Percentiles rank a stretch among this genome's conserved stretches.
Conservation (phyloP, 2,113 vertebrate species). For the Chloropsis hardwickii region DNA sequence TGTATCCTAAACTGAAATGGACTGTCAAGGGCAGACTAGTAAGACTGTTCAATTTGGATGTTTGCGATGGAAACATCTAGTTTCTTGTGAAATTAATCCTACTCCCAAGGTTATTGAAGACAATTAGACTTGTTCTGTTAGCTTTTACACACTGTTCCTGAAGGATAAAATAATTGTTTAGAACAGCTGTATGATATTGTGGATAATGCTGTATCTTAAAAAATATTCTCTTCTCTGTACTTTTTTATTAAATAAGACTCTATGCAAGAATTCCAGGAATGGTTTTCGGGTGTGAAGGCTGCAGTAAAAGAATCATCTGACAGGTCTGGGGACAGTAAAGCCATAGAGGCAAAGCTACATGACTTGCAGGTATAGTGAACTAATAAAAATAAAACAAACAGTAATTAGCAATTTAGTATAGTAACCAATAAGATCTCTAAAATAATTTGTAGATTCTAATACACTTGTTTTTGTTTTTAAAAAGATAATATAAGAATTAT, state of each 20-base stretch:
- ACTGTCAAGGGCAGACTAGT: not conserved
- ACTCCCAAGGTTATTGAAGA: not conserved
- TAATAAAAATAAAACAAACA: not conserved
- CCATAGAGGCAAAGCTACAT: constrained; percentile 79
- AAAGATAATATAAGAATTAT: not conserved
- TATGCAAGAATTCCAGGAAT: constrained; percentile 85
- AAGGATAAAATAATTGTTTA: not conserved
- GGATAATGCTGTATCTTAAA: not conserved
- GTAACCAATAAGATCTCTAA: not conserved
- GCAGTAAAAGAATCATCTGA: constrained; percentile 79
- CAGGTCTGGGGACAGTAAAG: constrained; percentile 79
- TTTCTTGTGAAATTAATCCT: not conserved
- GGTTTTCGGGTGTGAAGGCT: constrained; percentile 80
- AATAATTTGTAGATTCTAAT: not conserved
- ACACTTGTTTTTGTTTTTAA: not conserved
- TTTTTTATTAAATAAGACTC: constrained; percentile 75
- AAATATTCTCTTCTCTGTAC: not conserved
- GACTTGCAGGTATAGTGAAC: constrained; percentile 81
- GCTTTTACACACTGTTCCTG: not conserved
- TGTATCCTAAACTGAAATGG: not conserved
- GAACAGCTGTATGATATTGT: not conserved
- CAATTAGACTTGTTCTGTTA: not conserved
- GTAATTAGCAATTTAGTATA: not conserved
- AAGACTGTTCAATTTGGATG: not conserved
- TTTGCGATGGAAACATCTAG: not conserved